Conservation (phyloP, 2,113 vertebrate species). For the Eulemur macaco region DNA sequence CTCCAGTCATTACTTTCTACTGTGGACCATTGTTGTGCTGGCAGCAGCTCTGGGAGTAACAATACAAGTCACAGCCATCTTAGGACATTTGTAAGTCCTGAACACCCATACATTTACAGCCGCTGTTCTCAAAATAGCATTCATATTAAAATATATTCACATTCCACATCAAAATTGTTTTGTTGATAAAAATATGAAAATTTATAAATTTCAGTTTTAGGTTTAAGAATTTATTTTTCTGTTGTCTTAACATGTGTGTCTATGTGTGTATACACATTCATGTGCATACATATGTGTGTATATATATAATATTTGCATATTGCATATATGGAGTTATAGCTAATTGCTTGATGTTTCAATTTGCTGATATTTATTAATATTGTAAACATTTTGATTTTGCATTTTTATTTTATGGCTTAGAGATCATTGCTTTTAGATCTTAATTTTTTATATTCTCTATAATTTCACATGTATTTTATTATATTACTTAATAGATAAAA, state of each 20-base stretch:
- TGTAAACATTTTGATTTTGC: neutral
- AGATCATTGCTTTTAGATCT: neutral
- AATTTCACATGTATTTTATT: neutral
- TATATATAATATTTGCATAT: neutral
- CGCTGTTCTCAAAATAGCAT: neutral
- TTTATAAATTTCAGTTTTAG: neutral
- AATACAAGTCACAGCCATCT: neutral
- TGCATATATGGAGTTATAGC: neutral
- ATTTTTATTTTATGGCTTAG: neutral
- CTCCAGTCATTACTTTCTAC: neutral
- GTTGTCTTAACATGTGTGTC: neutral
- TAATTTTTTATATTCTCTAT: neutral
- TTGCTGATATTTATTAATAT: neutral
- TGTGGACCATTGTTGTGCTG: neutral
- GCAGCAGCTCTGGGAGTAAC: neutral
- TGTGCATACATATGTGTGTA: neutral
- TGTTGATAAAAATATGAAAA: neutral
- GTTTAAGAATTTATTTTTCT: constrained; percentile 1
- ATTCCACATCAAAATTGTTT: neutral
- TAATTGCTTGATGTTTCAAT: neutral
- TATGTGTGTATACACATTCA: neutral
- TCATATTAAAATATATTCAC: neutral
- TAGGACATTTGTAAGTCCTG: neutral
- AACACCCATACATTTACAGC: neutral
- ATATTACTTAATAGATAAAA: neutral